Conservation (phyloP, 2,888 invertebrate species). For the Ypsolopha scabrella region DNA sequence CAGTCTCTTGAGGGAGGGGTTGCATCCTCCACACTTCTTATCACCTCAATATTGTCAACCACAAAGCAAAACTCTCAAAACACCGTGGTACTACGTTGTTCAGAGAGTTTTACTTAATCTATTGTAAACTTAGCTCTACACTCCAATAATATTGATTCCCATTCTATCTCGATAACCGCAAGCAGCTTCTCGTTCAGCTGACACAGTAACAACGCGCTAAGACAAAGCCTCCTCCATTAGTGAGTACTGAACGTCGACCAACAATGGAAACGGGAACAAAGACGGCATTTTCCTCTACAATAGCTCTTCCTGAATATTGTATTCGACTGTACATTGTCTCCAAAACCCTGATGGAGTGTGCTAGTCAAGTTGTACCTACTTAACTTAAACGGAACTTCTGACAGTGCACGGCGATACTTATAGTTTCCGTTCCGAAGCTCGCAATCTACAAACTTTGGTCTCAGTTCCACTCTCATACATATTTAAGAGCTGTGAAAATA, state of each 20-base stretch:
- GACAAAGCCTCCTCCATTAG: constrained; percentile 63
- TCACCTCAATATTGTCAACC: too few species aligned
- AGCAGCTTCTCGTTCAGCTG: neutral
- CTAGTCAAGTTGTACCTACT: constrained; percentile 36
- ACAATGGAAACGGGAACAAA: constrained; percentile 31
- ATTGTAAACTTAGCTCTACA: neutral
- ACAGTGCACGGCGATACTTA: constrained; percentile 23
- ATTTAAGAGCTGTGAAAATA: constrained; percentile 34
- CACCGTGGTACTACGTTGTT: too few species aligned
- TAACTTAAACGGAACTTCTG: constrained; percentile 33
- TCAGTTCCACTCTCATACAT: constrained; percentile 34
- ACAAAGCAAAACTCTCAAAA: too few species aligned
- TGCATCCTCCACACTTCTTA: too few species aligned
- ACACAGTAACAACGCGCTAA: constrained; percentile 13
- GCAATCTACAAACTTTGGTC: constrained; percentile 27
- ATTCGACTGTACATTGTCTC: constrained; percentile 51
- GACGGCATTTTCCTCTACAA: constrained; percentile 52
- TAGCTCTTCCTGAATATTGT: constrained; percentile 61
- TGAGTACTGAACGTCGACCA: constrained; percentile 26
- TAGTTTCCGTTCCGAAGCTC: constrained; percentile 19
- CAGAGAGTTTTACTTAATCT: too few species aligned
- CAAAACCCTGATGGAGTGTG: constrained; percentile 16
- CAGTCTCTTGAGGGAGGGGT: too few species aligned
- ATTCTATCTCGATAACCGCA: neutral
- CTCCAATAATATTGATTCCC: neutral